phyloP scores from a whole-genome alignment of 1,140 invertebrate species.

The Brachionus paranguensis region DNA sequence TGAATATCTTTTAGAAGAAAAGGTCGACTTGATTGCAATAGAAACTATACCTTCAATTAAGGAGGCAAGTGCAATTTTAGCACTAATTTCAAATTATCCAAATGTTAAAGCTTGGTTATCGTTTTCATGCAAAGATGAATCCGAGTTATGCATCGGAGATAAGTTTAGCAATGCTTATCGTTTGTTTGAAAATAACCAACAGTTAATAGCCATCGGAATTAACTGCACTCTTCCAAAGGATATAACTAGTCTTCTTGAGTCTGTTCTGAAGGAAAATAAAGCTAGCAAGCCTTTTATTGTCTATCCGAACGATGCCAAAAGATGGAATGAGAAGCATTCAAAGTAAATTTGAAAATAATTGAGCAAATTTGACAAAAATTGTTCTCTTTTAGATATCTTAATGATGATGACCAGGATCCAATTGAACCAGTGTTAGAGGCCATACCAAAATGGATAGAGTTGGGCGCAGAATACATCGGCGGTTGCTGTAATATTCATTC shows the following conservation, averaged over 20 bases:
- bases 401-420: slow-evolving; percentile 58
- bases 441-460: slow-evolving; percentile 64
- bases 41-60: slow-evolving; percentile 78
- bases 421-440: slow-evolving; percentile 60
- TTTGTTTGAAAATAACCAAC: slow-evolving; percentile 59
- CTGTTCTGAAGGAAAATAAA: slow-evolving; percentile 54
- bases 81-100: slow-evolving; percentile 69
- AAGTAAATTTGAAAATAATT: neutral
- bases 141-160: slow-evolving; percentile 61
- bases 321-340: slow-evolving; percentile 56
- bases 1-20: slow-evolving; percentile 66
- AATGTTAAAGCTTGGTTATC: slow-evolving; percentile 69
- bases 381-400: slow-evolving; percentile 54
- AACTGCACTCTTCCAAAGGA: slow-evolving; percentile 71
- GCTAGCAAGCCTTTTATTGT: slow-evolving; percentile 61
- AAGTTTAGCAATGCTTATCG: slow-evolving; percentile 62
- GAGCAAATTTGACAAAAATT: slow-evolving; percentile 40
- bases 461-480: slow-evolving; percentile 68
- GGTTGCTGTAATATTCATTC: slow-evolving; percentile 63
- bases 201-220: slow-evolving; percentile 72
- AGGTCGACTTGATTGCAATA: slow-evolving; percentile 73
- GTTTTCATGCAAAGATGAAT: slow-evolving; percentile 67
- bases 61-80: slow-evolving; percentile 73
- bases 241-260: slow-evolving; percentile 59
- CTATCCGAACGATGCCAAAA: slow-evolving; percentile 69